Evolutionary conservation across 2,113 vertebrate genomes (phyloP).

Genomic region (Petroica traversi): DNA sequence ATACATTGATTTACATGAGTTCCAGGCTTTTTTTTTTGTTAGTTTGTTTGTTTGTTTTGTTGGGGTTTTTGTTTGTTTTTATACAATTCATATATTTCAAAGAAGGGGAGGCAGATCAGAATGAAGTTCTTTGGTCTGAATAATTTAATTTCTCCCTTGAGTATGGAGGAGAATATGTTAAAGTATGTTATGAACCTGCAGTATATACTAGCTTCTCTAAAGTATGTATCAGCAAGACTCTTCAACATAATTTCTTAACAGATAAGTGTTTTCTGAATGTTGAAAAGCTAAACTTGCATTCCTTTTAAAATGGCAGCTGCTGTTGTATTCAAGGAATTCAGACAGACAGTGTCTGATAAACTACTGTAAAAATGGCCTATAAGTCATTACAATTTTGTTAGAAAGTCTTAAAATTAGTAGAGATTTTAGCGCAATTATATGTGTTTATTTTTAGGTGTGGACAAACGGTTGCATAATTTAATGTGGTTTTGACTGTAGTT

Average conservation of each 20-base stretch:
- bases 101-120: neutral
- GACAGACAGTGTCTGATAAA: neutral
- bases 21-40: neutral
- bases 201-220: neutral
- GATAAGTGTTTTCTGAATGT: neutral
- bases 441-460: neutral
- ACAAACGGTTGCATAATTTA: neutral
- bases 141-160: neutral
- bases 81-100: neutral
- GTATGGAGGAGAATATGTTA: neutral
- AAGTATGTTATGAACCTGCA: neutral
- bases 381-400: neutral
- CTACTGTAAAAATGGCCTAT: neutral
- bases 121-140: neutral
- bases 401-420: neutral
- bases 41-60: neutral
- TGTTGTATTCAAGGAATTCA: neutral
- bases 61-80: neutral
- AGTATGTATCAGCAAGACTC: neutral
- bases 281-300: neutral
- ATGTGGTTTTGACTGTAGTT: neutral
- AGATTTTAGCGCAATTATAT: neutral
- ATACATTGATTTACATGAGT: neutral
- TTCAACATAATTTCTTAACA: neutral
- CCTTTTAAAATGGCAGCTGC: neutral